These are phyloP conservation scores for Ceyx melanurus DNA, from an alignment of 2,113 vertebrate genomes.

Conservation along the genomic window DNA sequence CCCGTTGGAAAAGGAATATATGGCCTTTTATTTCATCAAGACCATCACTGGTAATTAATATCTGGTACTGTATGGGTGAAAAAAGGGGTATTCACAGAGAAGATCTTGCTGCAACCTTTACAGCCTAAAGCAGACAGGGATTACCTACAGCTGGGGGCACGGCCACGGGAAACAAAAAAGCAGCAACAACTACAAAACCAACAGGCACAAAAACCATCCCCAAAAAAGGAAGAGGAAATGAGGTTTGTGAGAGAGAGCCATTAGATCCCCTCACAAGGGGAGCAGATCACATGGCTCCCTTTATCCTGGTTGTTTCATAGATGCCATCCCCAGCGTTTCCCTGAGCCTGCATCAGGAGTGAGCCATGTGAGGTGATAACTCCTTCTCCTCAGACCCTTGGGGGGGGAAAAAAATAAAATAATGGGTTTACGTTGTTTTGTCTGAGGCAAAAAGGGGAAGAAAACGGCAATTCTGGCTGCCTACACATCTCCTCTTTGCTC, in stretches of 20 bases:
- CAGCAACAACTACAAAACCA: neutral
- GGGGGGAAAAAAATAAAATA: neutral
- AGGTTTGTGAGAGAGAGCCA: conserved; percentile 12
- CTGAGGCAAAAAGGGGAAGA: neutral
- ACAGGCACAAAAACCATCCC: no score
- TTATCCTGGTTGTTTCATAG: conserved; percentile 58
- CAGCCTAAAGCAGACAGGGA: neutral
- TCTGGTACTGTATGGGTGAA: neutral
- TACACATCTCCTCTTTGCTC: neutral
- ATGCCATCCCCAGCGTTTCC: conserved; percentile 32
- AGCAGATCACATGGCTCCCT: conserved; percentile 50
- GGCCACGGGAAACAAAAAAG: neutral
- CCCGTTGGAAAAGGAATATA: neutral
- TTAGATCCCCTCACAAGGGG: conserved; percentile 49
- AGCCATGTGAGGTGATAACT: conserved; percentile 56
- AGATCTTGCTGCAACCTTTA: neutral
- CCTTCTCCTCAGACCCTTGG: conserved; percentile 19
- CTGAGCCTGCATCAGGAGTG: conserved; percentile 35
- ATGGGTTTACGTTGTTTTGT: neutral
- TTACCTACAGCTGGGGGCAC: neutral
- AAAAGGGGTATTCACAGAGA: neutral
- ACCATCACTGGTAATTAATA: neutral
- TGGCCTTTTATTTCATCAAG: neutral
- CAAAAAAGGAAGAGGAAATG: conserved; percentile 4
- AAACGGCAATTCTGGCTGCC: neutral